Percentiles rank a stretch among this genome's conserved stretches.
These are phyloP conservation scores for Aptenodytes forsteri DNA, from an alignment of 2,113 vertebrate species.

Conservation along the genomic window DNA sequence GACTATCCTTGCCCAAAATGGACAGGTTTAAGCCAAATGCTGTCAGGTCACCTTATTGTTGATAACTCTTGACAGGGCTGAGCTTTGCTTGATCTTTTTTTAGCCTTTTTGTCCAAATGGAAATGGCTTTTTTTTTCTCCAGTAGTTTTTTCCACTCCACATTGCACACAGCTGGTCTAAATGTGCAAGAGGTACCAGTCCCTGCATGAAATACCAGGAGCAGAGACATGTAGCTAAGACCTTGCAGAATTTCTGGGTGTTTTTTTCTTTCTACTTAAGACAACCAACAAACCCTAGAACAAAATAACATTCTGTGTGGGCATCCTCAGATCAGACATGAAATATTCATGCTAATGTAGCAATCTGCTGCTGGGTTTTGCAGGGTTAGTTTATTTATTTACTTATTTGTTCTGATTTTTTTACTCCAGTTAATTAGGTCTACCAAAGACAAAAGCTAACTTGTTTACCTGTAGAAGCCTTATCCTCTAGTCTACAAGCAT, in stretches of 20 bases:
- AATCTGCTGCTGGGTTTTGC: neutral
- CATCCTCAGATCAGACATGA: conserved; percentile 7
- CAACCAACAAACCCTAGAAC: neutral
- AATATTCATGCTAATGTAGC: conserved; percentile 38
- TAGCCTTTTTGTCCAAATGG: neutral
- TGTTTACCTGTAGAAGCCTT: neutral
- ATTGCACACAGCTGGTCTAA: neutral
- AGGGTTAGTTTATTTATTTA: neutral
- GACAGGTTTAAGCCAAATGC: conserved; percentile 19
- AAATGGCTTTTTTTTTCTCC: neutral
- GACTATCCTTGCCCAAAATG: neutral
- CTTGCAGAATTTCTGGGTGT: neutral
- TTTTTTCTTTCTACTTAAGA: neutral
- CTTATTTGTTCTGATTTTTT: neutral
- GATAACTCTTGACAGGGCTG: neutral
- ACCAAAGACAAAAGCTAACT: neutral
- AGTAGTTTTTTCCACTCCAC: neutral
- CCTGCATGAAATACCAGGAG: neutral
- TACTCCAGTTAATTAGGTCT: neutral
- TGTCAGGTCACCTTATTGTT: conserved; percentile 14
- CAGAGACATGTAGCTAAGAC: neutral
- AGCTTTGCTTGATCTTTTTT: conserved; percentile 12
- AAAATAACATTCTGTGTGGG: neutral
- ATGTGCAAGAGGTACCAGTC: neutral
- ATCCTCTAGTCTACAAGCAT: neutral